phyloP scores from a whole-genome alignment of 35 echinoderm and acorn worm genomes.

The Strongylocentrotus purpuratus region DNA sequence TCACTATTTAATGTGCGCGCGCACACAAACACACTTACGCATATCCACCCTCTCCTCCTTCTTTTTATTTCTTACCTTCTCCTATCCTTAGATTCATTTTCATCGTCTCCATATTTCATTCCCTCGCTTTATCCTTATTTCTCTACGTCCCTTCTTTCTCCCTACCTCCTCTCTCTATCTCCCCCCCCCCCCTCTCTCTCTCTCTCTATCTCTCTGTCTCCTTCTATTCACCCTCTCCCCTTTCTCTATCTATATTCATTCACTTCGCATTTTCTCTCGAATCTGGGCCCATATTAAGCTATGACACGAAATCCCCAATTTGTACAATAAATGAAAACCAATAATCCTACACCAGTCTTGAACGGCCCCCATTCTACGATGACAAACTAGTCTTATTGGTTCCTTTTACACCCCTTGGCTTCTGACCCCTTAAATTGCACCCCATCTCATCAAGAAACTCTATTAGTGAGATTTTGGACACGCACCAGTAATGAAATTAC shows the following conservation, averaged over 20 bases:
- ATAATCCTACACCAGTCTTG: background rate
- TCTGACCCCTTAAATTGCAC: background rate
- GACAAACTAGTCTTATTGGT: background rate
- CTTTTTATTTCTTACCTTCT: background rate
- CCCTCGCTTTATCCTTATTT: too few species aligned
- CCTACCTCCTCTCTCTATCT: background rate
- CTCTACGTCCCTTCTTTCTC: too few species aligned
- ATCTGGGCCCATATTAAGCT: background rate
- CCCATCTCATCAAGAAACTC: background rate
- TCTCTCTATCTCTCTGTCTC: background rate
- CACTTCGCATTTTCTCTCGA: background rate
- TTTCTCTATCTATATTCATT: background rate
- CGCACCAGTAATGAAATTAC: conserved; percentile 23
- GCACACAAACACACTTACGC: background rate
- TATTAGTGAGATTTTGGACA: conserved; percentile 32
- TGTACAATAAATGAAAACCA: background rate
- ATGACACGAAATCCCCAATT: background rate
- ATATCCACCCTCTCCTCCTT: background rate
- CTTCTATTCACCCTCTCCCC: background rate
- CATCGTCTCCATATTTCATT: too few species aligned
- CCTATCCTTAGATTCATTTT: too few species aligned
- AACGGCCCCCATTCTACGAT: background rate
- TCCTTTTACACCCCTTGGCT: background rate
- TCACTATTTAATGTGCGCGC: too few species aligned
- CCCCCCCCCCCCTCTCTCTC: background rate